phyloP scores from a whole-genome alignment of 1,140 invertebrate species.

The Portunus trituberculatus region DNA sequence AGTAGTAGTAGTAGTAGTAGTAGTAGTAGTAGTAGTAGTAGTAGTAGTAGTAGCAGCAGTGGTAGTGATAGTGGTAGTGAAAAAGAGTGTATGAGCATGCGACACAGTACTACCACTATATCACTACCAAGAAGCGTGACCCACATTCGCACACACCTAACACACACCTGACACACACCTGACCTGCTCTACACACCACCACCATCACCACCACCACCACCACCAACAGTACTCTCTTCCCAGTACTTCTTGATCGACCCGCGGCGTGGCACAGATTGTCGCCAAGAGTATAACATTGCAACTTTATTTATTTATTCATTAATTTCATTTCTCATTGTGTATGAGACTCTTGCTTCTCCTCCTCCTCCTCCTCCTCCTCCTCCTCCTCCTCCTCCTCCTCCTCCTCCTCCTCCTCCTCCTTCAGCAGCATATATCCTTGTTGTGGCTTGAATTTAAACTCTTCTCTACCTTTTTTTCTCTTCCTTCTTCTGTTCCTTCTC shows the following conservation, averaged over 20 bases:
- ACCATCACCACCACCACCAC: too few relatives aligned
- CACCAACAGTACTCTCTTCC: too few relatives aligned
- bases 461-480: not conserved
- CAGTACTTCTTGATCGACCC: too few relatives aligned
- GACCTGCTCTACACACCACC: not conserved
- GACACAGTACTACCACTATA: too few relatives aligned
- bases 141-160: too few relatives aligned
- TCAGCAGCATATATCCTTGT: not conserved
- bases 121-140: not conserved
- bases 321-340: not conserved
- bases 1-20: conserved; percentile 7
- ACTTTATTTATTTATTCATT: too few relatives aligned
- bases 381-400: not conserved
- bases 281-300: too few relatives aligned
- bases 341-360: not conserved
- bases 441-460: not conserved
- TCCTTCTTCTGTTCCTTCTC: not conserved
- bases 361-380: not conserved
- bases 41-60: not conserved
- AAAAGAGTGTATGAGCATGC: too few relatives aligned
- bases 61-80: too few relatives aligned
- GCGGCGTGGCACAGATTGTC: too few relatives aligned
- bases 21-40: not conserved
- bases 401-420: not conserved
- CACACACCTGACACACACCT: too few relatives aligned